Base-by-base conservation (phyloP, 2,888 invertebrate genomes). In the Cylindroiulus punctatus region DNA sequence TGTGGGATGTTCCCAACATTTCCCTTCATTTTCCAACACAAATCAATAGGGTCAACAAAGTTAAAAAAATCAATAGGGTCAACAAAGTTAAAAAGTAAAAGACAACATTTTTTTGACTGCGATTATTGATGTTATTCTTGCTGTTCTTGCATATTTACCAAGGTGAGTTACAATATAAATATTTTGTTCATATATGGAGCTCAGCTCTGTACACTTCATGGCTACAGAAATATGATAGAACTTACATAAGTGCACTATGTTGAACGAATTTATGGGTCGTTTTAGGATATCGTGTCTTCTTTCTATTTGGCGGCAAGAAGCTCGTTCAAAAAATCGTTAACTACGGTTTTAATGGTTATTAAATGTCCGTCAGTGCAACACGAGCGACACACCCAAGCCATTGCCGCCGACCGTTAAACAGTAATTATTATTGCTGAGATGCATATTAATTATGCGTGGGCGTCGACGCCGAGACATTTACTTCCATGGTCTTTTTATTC, bases 371-470 rank as follows among this genome's bases (percentile, higher is more conserved):
- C 26, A 76, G 17, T 30, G 76, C 76, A 76, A 76, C 76, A 26
- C 30, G 3, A 26, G 30, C 4, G 76, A 76, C 76, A 76, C 76
- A 26, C 76, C 76, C 76, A 30, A 30, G 30, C 76, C 76, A 30
- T 76, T 65, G 65, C 65, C 22, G 65, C 65, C 22, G 26, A 26
- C n/a, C 65, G 26, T 26, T 76, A 76, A 76, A 76, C 76, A 4
- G 26, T 30, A 30, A 76, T 76, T 76, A 76, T 76, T 76, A 76
- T 76, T 76, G 30, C 76, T 76, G 76, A 76, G 76, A 76, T 76
- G 76, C 76, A 76, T 32, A 76, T 76, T 76, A 26, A 76, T 76
- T 76, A 76, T 30, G 76, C 5, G 7, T 32, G 76, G 76, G 76
- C 76, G 76, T 76, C 30, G 76, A 30, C 76, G 76, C 76, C 2